Percentiles rank a stretch among this genome's conserved stretches.
Evolutionary conservation across 2,113 vertebrate species (phyloP).

Genomic region (Ramphastos sulfuratus): DNA sequence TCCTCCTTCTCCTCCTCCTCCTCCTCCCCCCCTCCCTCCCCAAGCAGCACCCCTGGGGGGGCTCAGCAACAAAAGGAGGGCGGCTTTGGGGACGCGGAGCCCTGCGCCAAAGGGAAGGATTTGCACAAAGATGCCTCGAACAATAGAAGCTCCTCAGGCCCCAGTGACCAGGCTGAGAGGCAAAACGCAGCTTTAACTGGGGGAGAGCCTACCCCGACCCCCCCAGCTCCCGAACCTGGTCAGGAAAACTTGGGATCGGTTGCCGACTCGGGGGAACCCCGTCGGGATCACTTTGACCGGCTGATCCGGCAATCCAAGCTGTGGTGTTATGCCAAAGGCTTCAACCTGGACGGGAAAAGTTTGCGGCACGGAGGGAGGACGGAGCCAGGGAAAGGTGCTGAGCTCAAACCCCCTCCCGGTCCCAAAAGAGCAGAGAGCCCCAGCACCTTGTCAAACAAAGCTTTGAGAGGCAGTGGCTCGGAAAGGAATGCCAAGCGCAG

Average conservation of each 20-base stretch:
- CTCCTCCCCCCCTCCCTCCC: conserved; percentile 4
- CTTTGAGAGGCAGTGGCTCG: conserved; percentile 39
- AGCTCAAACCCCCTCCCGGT: not conserved
- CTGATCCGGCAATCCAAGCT: conserved; percentile 78
- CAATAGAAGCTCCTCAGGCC: conserved; percentile 6
- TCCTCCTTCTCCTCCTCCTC: not conserved
- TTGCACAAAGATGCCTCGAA: conserved; percentile 45
- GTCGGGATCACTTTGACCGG: conserved; percentile 75
- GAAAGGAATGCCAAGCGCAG: conserved; percentile 53
- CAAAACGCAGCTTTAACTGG: not conserved
- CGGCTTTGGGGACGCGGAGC: not conserved
- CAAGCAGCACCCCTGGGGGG: conserved; percentile 15
- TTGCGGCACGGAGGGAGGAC: conserved; percentile 44
- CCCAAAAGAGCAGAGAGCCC: conserved; percentile 11
- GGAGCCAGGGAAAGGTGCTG: not conserved
- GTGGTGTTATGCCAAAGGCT: conserved; percentile 81
- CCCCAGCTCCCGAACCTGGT: not conserved
- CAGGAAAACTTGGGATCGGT: not conserved
- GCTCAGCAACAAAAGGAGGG: conserved; percentile 4
- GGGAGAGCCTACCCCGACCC: not conserved
- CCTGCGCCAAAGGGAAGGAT: conserved; percentile 39
- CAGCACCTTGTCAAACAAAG: conserved; percentile 57
- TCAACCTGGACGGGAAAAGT: conserved; percentile 74
- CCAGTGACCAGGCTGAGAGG: not conserved
- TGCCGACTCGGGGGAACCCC: conserved; percentile 18